A percentile compares a stretch with the other conserved stretches of the same genome.
phyloP scores from a whole-genome alignment of 2,797 vertebrate genomes.

The Poecilia picta region DNA sequence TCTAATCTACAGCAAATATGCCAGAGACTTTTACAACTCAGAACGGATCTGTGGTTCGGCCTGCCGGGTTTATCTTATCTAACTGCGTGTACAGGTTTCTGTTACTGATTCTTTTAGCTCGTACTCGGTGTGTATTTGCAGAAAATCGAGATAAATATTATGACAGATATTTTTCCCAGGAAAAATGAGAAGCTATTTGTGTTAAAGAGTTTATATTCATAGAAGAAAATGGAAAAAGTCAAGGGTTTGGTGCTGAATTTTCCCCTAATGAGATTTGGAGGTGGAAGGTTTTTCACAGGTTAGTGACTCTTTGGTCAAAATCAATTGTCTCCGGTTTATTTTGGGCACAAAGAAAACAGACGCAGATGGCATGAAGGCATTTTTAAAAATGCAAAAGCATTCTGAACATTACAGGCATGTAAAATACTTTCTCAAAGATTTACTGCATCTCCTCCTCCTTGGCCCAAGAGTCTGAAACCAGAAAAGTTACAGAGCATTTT shows the following conservation, averaged over 20 bases:
- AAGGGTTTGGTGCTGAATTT: not conserved
- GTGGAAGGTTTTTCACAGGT: not conserved
- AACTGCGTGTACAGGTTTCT: slow-evolving; percentile 4
- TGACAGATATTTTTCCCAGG: not conserved
- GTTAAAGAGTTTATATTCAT: not conserved
- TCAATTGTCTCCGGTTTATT: not conserved
- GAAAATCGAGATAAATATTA: slow-evolving; percentile 2
- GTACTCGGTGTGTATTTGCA: not conserved
- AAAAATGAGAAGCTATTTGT: slow-evolving; percentile 1
- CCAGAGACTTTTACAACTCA: slow-evolving; percentile 38
- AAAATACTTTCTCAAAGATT: slow-evolving; percentile 4
- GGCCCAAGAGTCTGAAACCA: not conserved
- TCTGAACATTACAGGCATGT: slow-evolving; percentile 11
- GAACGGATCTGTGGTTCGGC: slow-evolving; percentile 16
- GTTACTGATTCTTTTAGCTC: slow-evolving; percentile 7
- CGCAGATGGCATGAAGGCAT: slow-evolving; percentile 2
- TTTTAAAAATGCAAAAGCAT: slow-evolving; percentile 17
- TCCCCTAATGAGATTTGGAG: not conserved
- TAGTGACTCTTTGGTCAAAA: not conserved
- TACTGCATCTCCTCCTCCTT: not conserved
- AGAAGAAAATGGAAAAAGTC: not conserved
- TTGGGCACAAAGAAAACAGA: not conserved
- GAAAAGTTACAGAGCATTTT: not conserved
- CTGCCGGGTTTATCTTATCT: slow-evolving; percentile 49
- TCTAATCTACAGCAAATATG: slow-evolving; percentile 63